Percentiles rank a stretch among this genome's conserved stretches.
Conservation (phyloP, 2,113 vertebrate species). For the Pterocles burchelli region DNA sequence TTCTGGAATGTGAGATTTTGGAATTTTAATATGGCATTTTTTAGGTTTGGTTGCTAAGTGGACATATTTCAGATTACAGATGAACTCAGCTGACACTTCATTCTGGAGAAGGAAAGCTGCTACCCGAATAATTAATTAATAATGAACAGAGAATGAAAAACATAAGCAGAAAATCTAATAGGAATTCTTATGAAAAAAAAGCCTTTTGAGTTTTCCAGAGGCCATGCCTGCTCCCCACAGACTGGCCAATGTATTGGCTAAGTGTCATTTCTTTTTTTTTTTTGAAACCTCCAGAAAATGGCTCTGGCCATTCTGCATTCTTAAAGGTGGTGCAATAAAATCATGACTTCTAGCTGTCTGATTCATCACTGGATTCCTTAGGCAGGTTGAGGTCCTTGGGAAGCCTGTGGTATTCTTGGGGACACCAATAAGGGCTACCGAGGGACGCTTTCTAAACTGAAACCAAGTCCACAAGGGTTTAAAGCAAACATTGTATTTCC, state of each 20-base stretch:
- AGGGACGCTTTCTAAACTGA: background rate
- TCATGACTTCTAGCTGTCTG: background rate
- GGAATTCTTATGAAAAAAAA: background rate
- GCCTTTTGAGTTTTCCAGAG: background rate
- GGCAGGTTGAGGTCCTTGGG: background rate
- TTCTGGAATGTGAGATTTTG: background rate
- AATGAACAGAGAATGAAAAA: background rate
- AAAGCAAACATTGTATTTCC: background rate
- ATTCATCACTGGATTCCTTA: background rate
- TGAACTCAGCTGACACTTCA: background rate
- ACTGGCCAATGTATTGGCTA: background rate
- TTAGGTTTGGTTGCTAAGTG: background rate
- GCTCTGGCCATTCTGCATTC: background rate
- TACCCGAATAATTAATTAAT: background rate
- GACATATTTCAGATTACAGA: background rate
- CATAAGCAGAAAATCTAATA: background rate
- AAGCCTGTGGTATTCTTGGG: background rate
- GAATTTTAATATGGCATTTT: background rate
- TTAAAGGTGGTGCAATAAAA: background rate
- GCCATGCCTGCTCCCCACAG: background rate
- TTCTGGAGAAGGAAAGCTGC: slow-evolving; percentile 6
- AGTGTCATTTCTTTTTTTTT: background rate
- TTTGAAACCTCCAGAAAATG: background rate
- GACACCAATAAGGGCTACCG: background rate
- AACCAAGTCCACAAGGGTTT: background rate